These are phyloP conservation scores for Globodera rostochiensis DNA, from an alignment of 1,140 invertebrate species.

Conservation along the genomic window DNA sequence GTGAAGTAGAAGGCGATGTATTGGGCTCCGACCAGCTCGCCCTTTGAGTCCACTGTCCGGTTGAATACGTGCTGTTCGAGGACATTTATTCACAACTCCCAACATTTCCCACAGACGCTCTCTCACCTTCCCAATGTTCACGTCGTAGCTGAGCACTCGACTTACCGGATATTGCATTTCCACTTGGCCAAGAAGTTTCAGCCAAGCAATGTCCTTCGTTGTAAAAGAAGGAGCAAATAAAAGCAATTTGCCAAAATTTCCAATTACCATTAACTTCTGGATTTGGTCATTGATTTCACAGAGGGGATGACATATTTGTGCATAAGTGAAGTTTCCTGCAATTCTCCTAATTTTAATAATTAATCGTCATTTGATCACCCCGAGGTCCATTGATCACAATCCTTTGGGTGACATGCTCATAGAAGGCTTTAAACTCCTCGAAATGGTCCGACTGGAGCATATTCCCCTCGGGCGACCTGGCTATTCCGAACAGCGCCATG, in stretches of 20 bases:
- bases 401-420: conserved; percentile 28
- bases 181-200: conserved; percentile 17
- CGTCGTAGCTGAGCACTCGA: conserved; percentile 42
- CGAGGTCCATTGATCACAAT: conserved; percentile 44
- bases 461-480: conserved; percentile 33
- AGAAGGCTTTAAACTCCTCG: conserved; percentile 42
- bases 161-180: conserved; percentile 46
- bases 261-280: conserved; percentile 49
- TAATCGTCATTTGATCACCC: background rate
- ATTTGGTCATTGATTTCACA: conserved; percentile 52
- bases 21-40: conserved; percentile 6
- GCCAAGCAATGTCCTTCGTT: conserved; percentile 28
- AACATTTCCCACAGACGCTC: background rate
- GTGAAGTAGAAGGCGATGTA: conserved; percentile 2
- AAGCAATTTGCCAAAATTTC: background rate
- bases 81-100: too few relatives aligned
- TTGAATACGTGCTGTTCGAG: conserved; percentile 1
- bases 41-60: conserved; percentile 3
- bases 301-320: conserved; percentile 43
- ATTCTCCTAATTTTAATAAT: background rate
- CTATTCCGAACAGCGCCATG: conserved; percentile 47
- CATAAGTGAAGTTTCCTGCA: conserved; percentile 17
- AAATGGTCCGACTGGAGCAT: conserved; percentile 38
- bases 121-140: conserved; percentile 44
- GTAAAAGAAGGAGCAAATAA: conserved; percentile 10